Base-by-base conservation (phyloP, 2,113 vertebrate genomes). In the Misgurnus anguillicaudatus region DNA sequence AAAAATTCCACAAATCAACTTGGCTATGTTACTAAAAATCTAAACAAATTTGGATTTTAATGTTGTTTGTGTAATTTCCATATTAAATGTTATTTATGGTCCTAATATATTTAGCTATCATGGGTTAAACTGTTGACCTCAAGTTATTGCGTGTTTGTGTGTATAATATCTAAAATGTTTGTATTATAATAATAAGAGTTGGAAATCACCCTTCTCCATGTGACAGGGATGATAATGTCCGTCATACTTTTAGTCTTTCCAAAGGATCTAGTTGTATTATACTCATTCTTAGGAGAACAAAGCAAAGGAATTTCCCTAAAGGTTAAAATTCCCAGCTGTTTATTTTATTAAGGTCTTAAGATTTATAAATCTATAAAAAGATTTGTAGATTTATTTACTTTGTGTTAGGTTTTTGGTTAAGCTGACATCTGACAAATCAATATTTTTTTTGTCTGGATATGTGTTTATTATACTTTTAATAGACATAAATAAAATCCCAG, bases 201-300 rank as follows among this genome's bases (percentile, higher is more conserved):
- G 74, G 80, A 73, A 78, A 66, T 73, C 51, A 82, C 79, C 79
- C 41, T 19, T 9, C 55, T 41, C 13, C 75, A 67, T 72, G 74
- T 72, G 68, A 81, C 66, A 7, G 24, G 11, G 3, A 61, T 67
- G 69, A 68, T 36, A 61, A 61, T 61, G 42, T 48, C 19, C 11
- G 13, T 61, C 65, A 53, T 4, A 53, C 42, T 68, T n/a, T 13
- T 39, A 38, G 45, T 41, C 45, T 69, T 81, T 60, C 64, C 31
- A 6, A 42, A n/a, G 24, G 41, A 48, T 61, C 66, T 14, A 68
- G 67, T 4, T 48, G 17, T 16, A 5, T 31, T 2, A 31, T 45
- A 45, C 10, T 73, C 55, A 45, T 60, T 67, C 3, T 47, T 19
- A 68, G 8, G 14, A 77, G 73, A 76, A 77, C 71, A 75, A 73